Evolutionary conservation across 2,797 vertebrate genomes (phyloP), one percentile per base, ranked within the genome.

Genomic region (Zalophus californianus): DNA sequence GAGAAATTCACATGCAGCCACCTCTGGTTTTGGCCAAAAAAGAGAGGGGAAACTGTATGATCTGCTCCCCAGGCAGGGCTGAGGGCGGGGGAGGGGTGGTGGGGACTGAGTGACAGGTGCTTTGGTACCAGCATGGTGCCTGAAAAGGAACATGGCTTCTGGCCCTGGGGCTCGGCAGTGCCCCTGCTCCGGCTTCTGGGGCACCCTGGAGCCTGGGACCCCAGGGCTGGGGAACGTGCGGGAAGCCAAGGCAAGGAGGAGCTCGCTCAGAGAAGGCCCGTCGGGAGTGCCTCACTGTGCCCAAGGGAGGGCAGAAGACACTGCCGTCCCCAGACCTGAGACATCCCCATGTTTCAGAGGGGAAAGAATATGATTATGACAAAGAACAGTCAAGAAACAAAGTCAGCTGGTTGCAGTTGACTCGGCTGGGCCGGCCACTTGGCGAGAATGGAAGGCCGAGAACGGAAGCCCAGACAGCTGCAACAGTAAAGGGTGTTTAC

Each of bases 41-140:
- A 64, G 9, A 27, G 4, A 90, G 64, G 48, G 56, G 35, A 52
- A 52, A 4, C 32, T 52, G n/a, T 48, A 10, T 4, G 0, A 0
- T 10, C 75, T 1, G 3, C 32, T 2, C 29, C 25, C 4, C 0
- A 7, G 79, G 20, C 41, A 0, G 20, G 4, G 7, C 41, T 0
- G 4, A 16, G 20, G 73, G 50, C 0, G 2, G 38, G 35, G 7
- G 64, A 27, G 35, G 72, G 52, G 21, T 1, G 11, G 12, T 2
- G 16, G 6, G 29, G 38, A 38, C 38, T 0, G 4, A 25, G 12
- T 13, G 48, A 0, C 25, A 3, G 52, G 52, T 27, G 38, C 52
- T n/a, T 5, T 1, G 27, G 18, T 2, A 20, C 54, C 58, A 4
- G 7, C 0, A 3, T 3, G 72, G 18, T 8, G 27, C 20, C 72